Evolutionary conservation across 2,113 vertebrate genomes (phyloP), one percentile per base, ranked within the genome.

Genomic region (Struthidea cinerea): DNA sequence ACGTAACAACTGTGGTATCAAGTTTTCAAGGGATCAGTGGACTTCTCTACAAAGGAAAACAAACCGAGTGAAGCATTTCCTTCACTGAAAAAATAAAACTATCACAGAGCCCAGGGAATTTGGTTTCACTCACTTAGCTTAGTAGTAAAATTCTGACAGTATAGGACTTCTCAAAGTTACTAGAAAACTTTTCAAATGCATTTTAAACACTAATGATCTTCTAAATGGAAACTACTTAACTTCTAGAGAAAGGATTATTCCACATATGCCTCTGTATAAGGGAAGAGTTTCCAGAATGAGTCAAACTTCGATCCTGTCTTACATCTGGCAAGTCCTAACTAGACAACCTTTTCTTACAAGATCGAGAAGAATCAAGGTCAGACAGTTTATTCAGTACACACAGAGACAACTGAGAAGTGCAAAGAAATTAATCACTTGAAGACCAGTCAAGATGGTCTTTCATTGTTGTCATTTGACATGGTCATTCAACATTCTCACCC

Each of bases 41-140:
- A 59, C 56, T 80, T 68, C 67, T 35, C 42, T 49, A 44, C 46
- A 74, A 53, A 80, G 46, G 30, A 85, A 76, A 90, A 69, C 47
- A 80, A 89, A 68, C 9, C 0, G 0, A 82, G 11, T 42, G 42
- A 87, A 86, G 39, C 0, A 0, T 33, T 57, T 70, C 53, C 55
- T 74, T 68, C 78, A 61, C 49, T 65, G 53, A 73, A 61, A 85
- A 82, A 44, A 60, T 24, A 17, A 16, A 84, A 80, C 35, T 63
- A 16, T 21, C 57, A 87, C 18, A 86, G 27, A 61, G 30, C 23
- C 27, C 68, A 67, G 19, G 12, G 39, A 83, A 83, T 70, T 86
- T 64, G 17, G 13, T 73, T 61, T 70, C 90, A 90, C 6, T 79
- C 23, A 50, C 0, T 2, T 23, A 73, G 46, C 33, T 87, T 49